phyloP scores from a whole-genome alignment of 2,113 vertebrate genomes.

The Antidorcas marsupialis region DNA sequence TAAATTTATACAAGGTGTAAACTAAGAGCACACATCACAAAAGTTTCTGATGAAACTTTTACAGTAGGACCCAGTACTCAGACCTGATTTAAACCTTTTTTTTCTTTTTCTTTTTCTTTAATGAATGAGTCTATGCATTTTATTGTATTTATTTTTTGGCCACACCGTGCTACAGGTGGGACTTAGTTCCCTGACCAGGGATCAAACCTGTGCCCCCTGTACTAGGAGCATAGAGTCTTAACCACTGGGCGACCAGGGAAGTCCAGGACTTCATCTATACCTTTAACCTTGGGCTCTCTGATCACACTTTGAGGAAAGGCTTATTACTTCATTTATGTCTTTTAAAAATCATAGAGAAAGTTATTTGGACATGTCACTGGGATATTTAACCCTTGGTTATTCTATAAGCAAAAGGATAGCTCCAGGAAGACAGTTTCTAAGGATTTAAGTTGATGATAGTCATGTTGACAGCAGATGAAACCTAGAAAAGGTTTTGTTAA shows the following conservation, averaged over 20 bases:
- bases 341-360: neutral
- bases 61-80: neutral
- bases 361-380: neutral
- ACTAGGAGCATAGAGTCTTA: neutral
- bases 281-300: neutral
- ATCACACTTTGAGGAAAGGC: neutral
- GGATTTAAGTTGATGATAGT: neutral
- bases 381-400: neutral
- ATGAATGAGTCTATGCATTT: neutral
- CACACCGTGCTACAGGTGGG: neutral
- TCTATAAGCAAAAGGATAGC: neutral
- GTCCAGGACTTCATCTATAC: neutral
- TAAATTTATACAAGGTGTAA: neutral
- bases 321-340: neutral
- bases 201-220: neutral
- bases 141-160: neutral
- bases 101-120: neutral
- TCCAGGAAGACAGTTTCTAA: neutral
- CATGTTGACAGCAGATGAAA: neutral
- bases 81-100: neutral
- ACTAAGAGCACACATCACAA: neutral
- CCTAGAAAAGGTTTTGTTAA: neutral
- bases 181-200: neutral
- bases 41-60: conserved; percentile 12
- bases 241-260: neutral